Percentiles rank a stretch among this genome's conserved stretches.
Conservation (phyloP, 2,888 invertebrate genomes). For the Spatulosminthurus flaviceps region DNA sequence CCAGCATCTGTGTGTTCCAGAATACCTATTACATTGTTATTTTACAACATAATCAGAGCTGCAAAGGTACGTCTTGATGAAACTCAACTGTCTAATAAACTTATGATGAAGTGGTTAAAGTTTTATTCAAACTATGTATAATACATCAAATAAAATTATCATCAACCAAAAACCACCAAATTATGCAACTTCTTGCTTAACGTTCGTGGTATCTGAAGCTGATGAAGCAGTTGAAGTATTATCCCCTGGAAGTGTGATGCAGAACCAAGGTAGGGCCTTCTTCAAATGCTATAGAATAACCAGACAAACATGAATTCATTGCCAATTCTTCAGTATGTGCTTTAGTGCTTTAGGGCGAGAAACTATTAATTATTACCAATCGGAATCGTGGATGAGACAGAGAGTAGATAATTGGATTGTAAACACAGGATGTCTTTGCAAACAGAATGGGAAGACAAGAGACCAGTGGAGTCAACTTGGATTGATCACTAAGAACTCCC, state of each 20-base stretch:
- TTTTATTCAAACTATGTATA: not conserved
- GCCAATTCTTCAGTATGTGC: not conserved
- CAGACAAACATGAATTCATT: not conserved
- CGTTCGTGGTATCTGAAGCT: slow-evolving; percentile 28
- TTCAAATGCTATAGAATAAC: slow-evolving; percentile 70
- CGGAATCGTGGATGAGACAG: slow-evolving; percentile 86
- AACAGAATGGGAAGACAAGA: slow-evolving; percentile 91
- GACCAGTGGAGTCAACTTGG: slow-evolving; percentile 78
- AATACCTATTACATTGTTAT: too few relatives aligned
- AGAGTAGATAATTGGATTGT: slow-evolving; percentile 90
- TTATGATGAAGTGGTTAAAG: too few relatives aligned
- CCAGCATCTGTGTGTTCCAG: too few relatives aligned
- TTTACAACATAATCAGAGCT: too few relatives aligned
- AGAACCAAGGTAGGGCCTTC: slow-evolving; percentile 80
- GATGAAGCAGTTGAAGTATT: slow-evolving; percentile 53
- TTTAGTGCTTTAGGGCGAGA: not conserved
- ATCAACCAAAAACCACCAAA: too few relatives aligned
- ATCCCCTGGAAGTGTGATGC: slow-evolving; percentile 67
- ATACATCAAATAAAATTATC: not conserved
- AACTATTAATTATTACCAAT: slow-evolving; percentile 44
- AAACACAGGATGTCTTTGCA: slow-evolving; percentile 89
- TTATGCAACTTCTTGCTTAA: slow-evolving; percentile 3
- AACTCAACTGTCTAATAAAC: too few relatives aligned
- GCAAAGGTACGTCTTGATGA: too few relatives aligned
- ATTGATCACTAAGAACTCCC: slow-evolving; percentile 77